phyloP scores from a whole-genome alignment of 2,888 invertebrate species.

The Cryptocephalus moraei region DNA sequence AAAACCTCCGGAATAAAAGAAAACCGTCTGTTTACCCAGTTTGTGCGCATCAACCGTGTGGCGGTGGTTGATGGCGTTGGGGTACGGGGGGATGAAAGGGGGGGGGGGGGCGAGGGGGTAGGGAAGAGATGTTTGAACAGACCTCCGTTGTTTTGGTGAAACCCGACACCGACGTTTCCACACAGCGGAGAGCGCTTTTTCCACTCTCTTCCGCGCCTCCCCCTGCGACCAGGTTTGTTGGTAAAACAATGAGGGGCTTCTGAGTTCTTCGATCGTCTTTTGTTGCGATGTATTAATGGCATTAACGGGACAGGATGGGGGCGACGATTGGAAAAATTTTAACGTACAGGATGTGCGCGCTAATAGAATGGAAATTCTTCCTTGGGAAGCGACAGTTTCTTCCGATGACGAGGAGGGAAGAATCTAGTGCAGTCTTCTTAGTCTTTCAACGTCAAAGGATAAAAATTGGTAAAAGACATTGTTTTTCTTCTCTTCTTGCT shows the following conservation, averaged over 20 bases:
- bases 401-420: too few relatives aligned
- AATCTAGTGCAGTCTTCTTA: too few relatives aligned
- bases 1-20: background rate
- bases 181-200: conserved; percentile 8
- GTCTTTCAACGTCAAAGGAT: too few relatives aligned
- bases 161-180: conserved; percentile 19
- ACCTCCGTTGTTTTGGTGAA: conserved; percentile 22
- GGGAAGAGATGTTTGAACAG: conserved; percentile 18
- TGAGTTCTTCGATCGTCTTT: conserved; percentile 1
- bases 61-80: conserved; percentile 3
- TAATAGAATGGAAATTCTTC: too few relatives aligned
- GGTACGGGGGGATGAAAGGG: background rate
- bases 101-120: conserved; percentile 1
- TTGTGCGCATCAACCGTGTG: conserved; percentile 1
- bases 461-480: too few relatives aligned
- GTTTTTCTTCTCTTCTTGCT: too few relatives aligned
- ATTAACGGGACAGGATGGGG: too few relatives aligned
- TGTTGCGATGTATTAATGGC: conserved; percentile 1
- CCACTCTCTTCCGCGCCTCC: conserved; percentile 10
- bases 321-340: too few relatives aligned
- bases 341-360: too few relatives aligned
- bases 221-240: conserved; percentile 5
- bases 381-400: too few relatives aligned
- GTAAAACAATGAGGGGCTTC: conserved; percentile 10
- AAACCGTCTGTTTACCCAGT: conserved; percentile 8